Evolutionary conservation across 2,113 vertebrate genomes (phyloP).

Genomic region (Indicator indicator): DNA sequence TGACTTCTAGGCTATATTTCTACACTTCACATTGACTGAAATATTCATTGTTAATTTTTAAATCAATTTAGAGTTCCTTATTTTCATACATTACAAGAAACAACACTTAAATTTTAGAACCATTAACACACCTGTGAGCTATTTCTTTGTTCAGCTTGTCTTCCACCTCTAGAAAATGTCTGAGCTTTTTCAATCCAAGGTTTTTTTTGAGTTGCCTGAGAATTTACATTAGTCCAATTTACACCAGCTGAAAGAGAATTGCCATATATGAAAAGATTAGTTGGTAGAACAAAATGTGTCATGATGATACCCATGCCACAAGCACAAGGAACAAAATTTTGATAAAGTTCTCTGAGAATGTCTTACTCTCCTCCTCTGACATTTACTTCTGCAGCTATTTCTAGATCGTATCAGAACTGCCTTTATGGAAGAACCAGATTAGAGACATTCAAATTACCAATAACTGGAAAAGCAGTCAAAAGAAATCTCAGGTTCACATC

Average conservation of each 20-base stretch:
- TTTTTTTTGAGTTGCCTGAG: slow-evolving; percentile 86
- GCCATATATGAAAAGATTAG: not conserved
- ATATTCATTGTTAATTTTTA: not conserved
- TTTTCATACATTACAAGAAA: not conserved
- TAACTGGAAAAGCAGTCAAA: not conserved
- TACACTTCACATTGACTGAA: not conserved
- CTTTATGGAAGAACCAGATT: not conserved
- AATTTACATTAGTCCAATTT: slow-evolving; percentile 87
- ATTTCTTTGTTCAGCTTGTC: slow-evolving; percentile 85
- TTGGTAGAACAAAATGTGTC: not conserved
- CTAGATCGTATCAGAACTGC: not conserved
- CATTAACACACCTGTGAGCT: slow-evolving; percentile 82
- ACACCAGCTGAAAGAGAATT: slow-evolving; percentile 68
- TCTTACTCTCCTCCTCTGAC: not conserved
- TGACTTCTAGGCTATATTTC: not conserved
- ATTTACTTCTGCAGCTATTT: not conserved
- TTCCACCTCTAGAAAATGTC: slow-evolving; percentile 85
- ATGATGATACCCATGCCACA: not conserved
- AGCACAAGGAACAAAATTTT: not conserved
- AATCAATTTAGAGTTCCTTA: not conserved
- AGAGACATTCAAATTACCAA: not conserved
- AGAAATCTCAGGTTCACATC: not conserved
- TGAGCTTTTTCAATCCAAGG: slow-evolving; percentile 88
- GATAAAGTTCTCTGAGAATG: not conserved
- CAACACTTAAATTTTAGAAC: not conserved